These are phyloP conservation scores for Cheumatopsyche charites DNA, from an alignment of 1,140 invertebrate species.

Conservation along the genomic window DNA sequence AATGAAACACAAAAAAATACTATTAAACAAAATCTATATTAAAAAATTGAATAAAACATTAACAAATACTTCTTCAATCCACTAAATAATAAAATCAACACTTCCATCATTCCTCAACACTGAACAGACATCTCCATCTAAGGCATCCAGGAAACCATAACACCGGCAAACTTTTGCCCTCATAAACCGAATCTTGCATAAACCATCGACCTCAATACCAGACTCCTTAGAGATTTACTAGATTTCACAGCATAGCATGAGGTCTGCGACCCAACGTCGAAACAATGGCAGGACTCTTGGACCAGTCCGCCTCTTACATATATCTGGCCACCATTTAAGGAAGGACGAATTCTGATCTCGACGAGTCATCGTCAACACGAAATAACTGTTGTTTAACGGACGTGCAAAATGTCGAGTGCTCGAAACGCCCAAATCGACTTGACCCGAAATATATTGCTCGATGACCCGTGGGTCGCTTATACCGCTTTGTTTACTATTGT, in stretches of 20 bases:
- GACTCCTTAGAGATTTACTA: background rate
- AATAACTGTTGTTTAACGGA: too few species aligned
- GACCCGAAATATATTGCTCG: too few species aligned
- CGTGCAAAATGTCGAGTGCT: too few species aligned
- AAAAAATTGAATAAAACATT: too few species aligned
- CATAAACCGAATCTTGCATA: slow-evolving; percentile 6
- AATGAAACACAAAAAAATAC: too few species aligned
- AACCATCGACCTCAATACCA: background rate
- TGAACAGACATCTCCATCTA: background rate
- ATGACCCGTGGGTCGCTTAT: too few species aligned
- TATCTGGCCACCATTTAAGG: slow-evolving; percentile 25
- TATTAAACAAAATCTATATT: too few species aligned
- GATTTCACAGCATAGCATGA: background rate
- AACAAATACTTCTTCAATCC: too few species aligned
- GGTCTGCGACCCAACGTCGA: slow-evolving; percentile 26
- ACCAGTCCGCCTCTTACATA: slow-evolving; percentile 33
- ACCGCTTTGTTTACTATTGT: too few species aligned
- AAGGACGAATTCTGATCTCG: slow-evolving; percentile 26
- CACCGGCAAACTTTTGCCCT: background rate
- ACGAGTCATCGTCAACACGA: slow-evolving; percentile 10
- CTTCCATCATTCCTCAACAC: background rate
- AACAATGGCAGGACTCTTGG: slow-evolving; percentile 30
- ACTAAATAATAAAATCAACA: too few species aligned
- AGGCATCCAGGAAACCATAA: slow-evolving; percentile 1
- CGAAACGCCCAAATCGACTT: too few species aligned